phyloP scores from a whole-genome alignment of 1,140 invertebrate genomes.

The Eulimnadia texana region DNA sequence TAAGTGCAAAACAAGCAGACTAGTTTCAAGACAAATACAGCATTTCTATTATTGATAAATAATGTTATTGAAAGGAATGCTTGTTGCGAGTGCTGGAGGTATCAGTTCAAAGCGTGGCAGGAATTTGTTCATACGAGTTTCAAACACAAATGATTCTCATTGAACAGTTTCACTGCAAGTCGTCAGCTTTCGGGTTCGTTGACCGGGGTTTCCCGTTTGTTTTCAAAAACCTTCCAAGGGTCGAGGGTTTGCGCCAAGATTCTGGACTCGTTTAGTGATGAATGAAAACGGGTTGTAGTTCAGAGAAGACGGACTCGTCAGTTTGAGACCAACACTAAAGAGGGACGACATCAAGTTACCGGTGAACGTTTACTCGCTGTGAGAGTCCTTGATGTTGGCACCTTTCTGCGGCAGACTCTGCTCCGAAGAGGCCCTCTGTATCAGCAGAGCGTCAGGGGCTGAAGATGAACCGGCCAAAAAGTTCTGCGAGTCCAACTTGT shows the following conservation, averaged over 20 bases:
- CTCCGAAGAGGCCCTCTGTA: slow-evolving; percentile 45
- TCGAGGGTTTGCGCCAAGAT: slow-evolving; percentile 63
- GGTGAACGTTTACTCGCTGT: slow-evolving; percentile 60
- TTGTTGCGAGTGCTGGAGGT: no score
- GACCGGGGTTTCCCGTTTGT: neutral
- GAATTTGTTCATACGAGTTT: no score
- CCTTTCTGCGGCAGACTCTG: slow-evolving; percentile 21
- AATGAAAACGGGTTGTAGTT: slow-evolving; percentile 48
- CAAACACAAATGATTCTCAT: slow-evolving; percentile 5
- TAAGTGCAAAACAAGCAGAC: no score
- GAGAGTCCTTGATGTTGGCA: slow-evolving; percentile 53
- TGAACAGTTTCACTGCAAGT: neutral
- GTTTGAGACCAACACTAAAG: slow-evolving; percentile 12
- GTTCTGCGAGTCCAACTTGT: slow-evolving; percentile 27
- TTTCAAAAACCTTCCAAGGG: slow-evolving; percentile 52
- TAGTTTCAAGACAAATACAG: no score
- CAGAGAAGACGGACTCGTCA: neutral
- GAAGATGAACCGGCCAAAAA: slow-evolving; percentile 21
- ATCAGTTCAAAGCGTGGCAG: no score
- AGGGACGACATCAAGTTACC: slow-evolving; percentile 42
- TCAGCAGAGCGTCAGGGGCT: slow-evolving; percentile 30
- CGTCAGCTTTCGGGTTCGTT: neutral
- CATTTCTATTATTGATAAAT: no score
- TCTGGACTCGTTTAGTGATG: slow-evolving; percentile 67
- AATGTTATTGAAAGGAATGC: no score